These are phyloP conservation scores for Pygocentrus nattereri DNA, from an alignment of 2,797 vertebrate genomes.

Conservation along the genomic window DNA sequence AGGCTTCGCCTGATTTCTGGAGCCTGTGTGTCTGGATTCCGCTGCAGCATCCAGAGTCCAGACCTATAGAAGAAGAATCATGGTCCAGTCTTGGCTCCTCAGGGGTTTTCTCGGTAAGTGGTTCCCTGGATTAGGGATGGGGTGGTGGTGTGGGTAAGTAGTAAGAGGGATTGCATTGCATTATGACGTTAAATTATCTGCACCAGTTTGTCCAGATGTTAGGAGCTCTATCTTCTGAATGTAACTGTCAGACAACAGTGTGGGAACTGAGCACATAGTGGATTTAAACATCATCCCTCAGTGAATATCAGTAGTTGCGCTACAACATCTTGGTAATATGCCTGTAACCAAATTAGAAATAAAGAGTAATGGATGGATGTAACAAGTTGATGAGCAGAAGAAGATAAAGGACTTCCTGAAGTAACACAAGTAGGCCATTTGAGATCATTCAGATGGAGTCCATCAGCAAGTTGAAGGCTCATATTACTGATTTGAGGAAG, in stretches of 20 bases:
- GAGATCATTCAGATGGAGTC: neutral
- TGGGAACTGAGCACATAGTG: neutral
- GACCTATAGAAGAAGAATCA: conserved; percentile 29
- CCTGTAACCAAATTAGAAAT: neutral
- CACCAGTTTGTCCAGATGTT: neutral
- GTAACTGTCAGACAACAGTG: too few relatives aligned
- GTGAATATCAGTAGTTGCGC: too few relatives aligned
- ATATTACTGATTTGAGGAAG: neutral
- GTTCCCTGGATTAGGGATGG: neutral
- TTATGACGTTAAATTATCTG: neutral
- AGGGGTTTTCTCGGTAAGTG: conserved; percentile 60
- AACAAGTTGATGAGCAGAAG: neutral
- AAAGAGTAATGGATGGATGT: neutral
- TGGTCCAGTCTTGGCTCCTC: conserved; percentile 47
- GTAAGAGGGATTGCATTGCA: neutral
- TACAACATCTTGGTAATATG: neutral
- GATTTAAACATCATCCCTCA: neutral
- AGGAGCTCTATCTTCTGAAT: too few relatives aligned
- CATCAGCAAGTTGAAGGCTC: neutral
- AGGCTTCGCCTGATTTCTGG: neutral
- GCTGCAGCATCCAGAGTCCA: neutral
- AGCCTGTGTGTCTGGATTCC: neutral
- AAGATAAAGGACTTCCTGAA: conserved; percentile 35
- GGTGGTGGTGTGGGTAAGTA: too few relatives aligned
- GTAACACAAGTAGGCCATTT: neutral